Base-by-base conservation (phyloP, 2,113 vertebrate genomes). In the Melospiza georgiana region DNA sequence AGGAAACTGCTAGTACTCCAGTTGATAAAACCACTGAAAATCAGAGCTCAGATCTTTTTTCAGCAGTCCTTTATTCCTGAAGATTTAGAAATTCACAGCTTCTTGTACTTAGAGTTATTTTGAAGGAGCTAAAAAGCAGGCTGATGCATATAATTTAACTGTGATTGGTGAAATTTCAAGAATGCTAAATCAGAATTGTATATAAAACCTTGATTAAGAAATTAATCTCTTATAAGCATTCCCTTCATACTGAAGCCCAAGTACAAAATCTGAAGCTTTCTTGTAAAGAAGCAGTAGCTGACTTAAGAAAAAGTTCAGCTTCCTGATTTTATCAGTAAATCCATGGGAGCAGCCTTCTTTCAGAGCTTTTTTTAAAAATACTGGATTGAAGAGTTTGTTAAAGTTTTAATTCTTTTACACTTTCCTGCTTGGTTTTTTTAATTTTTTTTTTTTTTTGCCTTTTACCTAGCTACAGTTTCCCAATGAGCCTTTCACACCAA, bases 91-190 rank as follows among this genome's bases (percentile, higher is more conserved):
- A 92, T 94, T 83, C 77, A 80, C 55, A 66, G 37, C 27, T 46
- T 65, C 65, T 91, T 76, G 61, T 82, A 57, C 54, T 87, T 69
- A 24, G 63, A 90, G 80, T 51, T 89, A 78, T 94, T 93, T 89
- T 63, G 78, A 83, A 94, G 49, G 44, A 94, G 46, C 44, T 96
- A 55, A 67, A 66, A 86, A 90, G 49, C 85, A 66, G 96, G 21
- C 28, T 94, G 87, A 94, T 85, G 21, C 94, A 93, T 55, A 78
- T 90, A 91, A 94, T 96, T 94, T 89, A 90, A 61, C 75, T 75
- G 9, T 91, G 93, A 94, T 87, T 81, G 87, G 61, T 87, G 74
- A 91, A 84, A 73, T 82, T 94, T 76, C 78, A 61, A 94, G 92
- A 86, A 82, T 90, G n/a, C 51, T 72, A 65, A 81, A 77, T 87